A percentile compares a stretch with the other conserved stretches of the same genome.
Evolutionary conservation across 2,113 vertebrate genomes (phyloP).

Genomic region (Serilophus lunatus): DNA sequence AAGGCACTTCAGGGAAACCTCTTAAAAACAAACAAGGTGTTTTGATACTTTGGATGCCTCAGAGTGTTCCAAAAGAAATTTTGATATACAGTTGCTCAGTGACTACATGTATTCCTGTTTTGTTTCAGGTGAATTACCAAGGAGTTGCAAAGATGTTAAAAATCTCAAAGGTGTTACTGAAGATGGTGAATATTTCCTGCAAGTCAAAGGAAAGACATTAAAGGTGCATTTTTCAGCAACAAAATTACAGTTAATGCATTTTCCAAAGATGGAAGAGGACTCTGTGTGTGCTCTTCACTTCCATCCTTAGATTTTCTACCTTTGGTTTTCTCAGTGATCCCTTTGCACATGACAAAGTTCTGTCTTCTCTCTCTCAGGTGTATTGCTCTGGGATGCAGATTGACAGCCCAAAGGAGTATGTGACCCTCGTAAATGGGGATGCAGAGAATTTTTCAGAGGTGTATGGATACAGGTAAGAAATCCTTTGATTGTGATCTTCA

Average conservation of each 20-base stretch:
- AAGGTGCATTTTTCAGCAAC: slow-evolving; percentile 73
- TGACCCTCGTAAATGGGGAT: slow-evolving; percentile 85
- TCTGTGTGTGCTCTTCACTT: background rate
- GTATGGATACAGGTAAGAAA: slow-evolving; percentile 90
- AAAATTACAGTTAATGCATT: background rate
- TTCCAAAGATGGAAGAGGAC: background rate
- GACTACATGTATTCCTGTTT: background rate
- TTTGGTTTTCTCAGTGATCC: background rate
- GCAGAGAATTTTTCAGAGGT: slow-evolving; percentile 96
- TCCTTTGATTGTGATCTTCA: background rate
- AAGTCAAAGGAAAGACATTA: slow-evolving; percentile 82
- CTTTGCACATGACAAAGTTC: background rate
- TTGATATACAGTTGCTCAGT: background rate
- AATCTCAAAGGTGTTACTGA: slow-evolving; percentile 64
- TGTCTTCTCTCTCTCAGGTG: slow-evolving; percentile 74
- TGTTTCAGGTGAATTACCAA: slow-evolving; percentile 83
- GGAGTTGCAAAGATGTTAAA: slow-evolving; percentile 83
- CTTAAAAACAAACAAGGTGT: background rate
- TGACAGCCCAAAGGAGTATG: slow-evolving; percentile 86
- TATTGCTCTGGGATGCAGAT: slow-evolving; percentile 93
- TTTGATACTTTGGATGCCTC: background rate
- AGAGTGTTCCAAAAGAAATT: background rate
- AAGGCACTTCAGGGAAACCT: background rate
- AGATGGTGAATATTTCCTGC: slow-evolving; percentile 86
- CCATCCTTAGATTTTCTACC: background rate